A percentile compares a stretch with the other conserved stretches of the same genome.
Evolutionary conservation across 2,888 invertebrate species (phyloP).

Genomic region (Marronus borbonicus): DNA sequence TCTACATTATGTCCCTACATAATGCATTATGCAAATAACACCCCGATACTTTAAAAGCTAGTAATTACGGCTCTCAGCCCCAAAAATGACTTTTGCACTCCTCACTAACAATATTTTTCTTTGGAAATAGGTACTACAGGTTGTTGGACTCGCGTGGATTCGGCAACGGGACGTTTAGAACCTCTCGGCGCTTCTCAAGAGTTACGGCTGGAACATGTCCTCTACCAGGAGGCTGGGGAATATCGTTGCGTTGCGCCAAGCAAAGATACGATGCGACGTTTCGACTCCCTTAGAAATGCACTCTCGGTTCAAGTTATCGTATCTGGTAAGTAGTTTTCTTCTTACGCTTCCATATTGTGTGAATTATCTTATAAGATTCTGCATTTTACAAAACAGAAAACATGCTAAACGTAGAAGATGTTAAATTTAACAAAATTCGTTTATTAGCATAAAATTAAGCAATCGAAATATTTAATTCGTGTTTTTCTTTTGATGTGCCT

Average conservation of each 20-base stretch:
- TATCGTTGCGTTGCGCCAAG: slow-evolving; percentile 81
- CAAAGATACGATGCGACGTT: slow-evolving; percentile 72
- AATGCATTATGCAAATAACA: too few relatives aligned
- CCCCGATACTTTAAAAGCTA: too few relatives aligned
- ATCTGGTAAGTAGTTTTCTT: slow-evolving; percentile 71
- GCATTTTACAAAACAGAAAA: too few relatives aligned
- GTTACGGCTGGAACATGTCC: slow-evolving; percentile 79
- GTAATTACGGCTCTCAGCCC: too few relatives aligned
- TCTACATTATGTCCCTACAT: too few relatives aligned
- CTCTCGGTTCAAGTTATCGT: slow-evolving; percentile 72
- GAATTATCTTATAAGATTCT: too few relatives aligned
- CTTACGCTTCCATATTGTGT: too few relatives aligned
- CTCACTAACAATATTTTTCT: slow-evolving; percentile 30
- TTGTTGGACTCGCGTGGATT: slow-evolving; percentile 77
- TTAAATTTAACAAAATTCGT: too few relatives aligned
- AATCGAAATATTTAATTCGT: too few relatives aligned
- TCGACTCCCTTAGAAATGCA: slow-evolving; percentile 72
- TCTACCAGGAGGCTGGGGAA: slow-evolving; percentile 85
- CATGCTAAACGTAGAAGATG: too few relatives aligned
- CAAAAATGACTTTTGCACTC: not conserved
- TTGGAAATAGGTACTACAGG: slow-evolving; percentile 72
- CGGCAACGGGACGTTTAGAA: slow-evolving; percentile 72
- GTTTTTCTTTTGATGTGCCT: too few relatives aligned
- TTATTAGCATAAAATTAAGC: too few relatives aligned
- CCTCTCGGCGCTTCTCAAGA: slow-evolving; percentile 76